Percentiles rank a stretch among this genome's conserved stretches.
Conservation (phyloP, 2,888 invertebrate genomes). For the Dexiosoma caninum region DNA sequence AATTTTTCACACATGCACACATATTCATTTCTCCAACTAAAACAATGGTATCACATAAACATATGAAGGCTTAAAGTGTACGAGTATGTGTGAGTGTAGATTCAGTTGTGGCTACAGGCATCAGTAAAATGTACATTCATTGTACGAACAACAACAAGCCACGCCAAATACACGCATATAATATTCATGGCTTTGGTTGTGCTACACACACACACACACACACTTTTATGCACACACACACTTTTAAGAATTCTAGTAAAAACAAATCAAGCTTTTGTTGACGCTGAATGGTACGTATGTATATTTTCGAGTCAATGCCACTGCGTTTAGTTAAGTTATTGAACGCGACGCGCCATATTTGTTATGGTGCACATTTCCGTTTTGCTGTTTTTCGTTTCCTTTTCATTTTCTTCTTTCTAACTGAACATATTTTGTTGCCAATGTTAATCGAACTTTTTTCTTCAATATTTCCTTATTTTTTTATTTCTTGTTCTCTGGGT, state of each 20-base stretch:
- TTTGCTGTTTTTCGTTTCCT: conserved; percentile 45
- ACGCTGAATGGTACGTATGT: conserved; percentile 24
- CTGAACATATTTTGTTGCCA: conserved; percentile 31
- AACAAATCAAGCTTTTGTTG: conserved; percentile 30
- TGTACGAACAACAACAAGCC: not conserved
- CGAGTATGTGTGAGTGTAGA: not conserved
- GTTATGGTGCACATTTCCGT: conserved; percentile 55
- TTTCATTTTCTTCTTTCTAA: not conserved
- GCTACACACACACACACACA: not conserved
- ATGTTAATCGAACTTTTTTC: conserved; percentile 49
- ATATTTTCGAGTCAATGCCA: conserved; percentile 52
- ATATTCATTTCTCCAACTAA: not conserved
- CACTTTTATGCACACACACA: not conserved
- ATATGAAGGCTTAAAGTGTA: no score
- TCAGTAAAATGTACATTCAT: not conserved
- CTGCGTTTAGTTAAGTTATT: conserved; percentile 33
- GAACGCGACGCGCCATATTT: conserved; percentile 48
- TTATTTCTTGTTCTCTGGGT: no score
- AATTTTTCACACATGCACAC: not conserved
- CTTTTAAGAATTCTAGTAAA: not conserved
- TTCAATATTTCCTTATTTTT: no score
- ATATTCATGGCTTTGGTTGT: conserved; percentile 61
- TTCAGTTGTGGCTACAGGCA: not conserved
- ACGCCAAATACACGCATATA: conserved; percentile 32
- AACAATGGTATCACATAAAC: conserved; percentile 8